Conservation (phyloP, 2,888 invertebrate genomes). For the Ganaspis brasiliensis region DNA sequence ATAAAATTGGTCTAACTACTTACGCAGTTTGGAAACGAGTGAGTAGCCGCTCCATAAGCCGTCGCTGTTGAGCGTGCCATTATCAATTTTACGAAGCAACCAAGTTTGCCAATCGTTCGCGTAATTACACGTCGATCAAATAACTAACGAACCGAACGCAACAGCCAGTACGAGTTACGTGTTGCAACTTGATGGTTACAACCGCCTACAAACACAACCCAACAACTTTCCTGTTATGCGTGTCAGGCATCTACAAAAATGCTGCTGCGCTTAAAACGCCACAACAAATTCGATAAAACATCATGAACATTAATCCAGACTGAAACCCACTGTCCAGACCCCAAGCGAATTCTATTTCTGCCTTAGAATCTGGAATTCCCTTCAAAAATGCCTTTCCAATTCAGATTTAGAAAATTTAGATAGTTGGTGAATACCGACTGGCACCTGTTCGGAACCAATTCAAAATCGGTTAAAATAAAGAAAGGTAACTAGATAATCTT, state of each 20-base stretch:
- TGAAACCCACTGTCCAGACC: too few relatives aligned
- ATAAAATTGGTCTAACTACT: constrained; percentile 51
- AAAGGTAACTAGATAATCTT: too few relatives aligned
- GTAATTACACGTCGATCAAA: constrained; percentile 68
- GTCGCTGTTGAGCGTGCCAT: constrained; percentile 53
- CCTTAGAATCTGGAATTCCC: too few relatives aligned
- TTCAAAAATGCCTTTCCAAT: too few relatives aligned
- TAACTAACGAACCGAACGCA: constrained; percentile 62
- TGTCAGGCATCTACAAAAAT: constrained; percentile 1
- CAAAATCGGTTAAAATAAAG: too few relatives aligned
- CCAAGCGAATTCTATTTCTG: too few relatives aligned
- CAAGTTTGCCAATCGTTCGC: constrained; percentile 64
- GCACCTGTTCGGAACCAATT: too few relatives aligned
- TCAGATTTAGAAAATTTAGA: too few relatives aligned
- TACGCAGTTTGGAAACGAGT: constrained; percentile 37
- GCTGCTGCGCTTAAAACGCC: constrained; percentile 21
- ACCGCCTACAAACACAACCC: constrained; percentile 31
- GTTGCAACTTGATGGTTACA: constrained; percentile 54
- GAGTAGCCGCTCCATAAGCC: neutral
- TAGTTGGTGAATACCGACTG: too few relatives aligned
- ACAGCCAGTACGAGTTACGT: constrained; percentile 56
- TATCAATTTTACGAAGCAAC: constrained; percentile 62
- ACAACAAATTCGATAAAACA: constrained; percentile 33
- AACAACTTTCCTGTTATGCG: constrained; percentile 47
- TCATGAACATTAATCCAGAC: neutral